Conservation (phyloP, 1,140 invertebrate genomes). For the Hylaeus anthracinus region DNA sequence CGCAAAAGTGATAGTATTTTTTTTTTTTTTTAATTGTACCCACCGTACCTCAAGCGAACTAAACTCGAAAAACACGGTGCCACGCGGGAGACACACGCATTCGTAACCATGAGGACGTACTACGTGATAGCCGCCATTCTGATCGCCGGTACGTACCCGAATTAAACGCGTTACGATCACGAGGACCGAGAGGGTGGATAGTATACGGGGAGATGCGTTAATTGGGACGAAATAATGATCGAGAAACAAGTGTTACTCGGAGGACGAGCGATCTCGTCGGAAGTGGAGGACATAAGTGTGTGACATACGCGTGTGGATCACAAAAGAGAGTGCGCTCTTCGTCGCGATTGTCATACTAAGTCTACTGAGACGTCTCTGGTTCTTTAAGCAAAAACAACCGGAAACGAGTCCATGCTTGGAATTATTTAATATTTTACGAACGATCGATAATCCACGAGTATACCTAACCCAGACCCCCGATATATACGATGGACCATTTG, state of each 20-base stretch:
- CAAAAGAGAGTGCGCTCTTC: slow-evolving; percentile 12
- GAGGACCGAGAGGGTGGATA: slow-evolving; percentile 28
- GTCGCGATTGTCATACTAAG: background rate
- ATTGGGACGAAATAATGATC: slow-evolving; percentile 34
- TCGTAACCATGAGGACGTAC: slow-evolving; percentile 76
- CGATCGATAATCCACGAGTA: background rate
- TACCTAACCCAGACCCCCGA: background rate
- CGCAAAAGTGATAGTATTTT: slow-evolving; percentile 54
- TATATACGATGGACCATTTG: background rate
- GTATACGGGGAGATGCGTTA: slow-evolving; percentile 23
- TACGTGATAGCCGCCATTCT: slow-evolving; percentile 78
- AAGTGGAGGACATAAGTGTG: slow-evolving; percentile 60
- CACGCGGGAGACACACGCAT: slow-evolving; percentile 33
- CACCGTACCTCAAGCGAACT: slow-evolving; percentile 14
- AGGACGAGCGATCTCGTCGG: slow-evolving; percentile 10
- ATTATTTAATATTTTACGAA: background rate
- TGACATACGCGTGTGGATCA: slow-evolving; percentile 57
- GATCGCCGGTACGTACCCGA: slow-evolving; percentile 78
- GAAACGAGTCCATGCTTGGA: background rate
- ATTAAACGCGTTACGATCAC: slow-evolving; percentile 20
- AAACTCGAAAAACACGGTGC: slow-evolving; percentile 8
- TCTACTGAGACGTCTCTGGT: too few relatives aligned
- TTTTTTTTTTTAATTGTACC: slow-evolving; percentile 52
- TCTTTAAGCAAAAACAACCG: background rate
- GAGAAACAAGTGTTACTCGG: slow-evolving; percentile 17